phyloP scores from a whole-genome alignment of 1,140 invertebrate genomes.

The Papilio machaon region DNA sequence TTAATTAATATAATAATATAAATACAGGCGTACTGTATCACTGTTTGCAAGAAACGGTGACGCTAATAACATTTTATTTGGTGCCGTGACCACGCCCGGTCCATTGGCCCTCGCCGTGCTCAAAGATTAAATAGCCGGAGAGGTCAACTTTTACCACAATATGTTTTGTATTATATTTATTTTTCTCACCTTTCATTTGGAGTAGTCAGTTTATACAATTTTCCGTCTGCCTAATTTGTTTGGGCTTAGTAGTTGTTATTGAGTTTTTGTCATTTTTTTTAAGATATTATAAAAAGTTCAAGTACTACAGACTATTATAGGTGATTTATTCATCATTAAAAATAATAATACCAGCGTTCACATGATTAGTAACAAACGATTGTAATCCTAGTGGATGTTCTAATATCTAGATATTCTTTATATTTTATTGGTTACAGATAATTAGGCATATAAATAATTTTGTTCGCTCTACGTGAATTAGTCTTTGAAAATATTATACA shows the following conservation, averaged over 20 bases:
- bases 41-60: slow-evolving; percentile 57
- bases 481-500: slow-evolving; percentile 73
- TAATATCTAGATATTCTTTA: neutral
- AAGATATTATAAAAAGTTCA: neutral
- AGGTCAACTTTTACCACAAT: neutral
- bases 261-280: neutral
- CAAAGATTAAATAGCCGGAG: slow-evolving; percentile 52
- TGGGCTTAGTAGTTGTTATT: neutral
- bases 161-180: no score
- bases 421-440: neutral
- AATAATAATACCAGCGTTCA: neutral
- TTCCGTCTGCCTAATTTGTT: no score
- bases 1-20: slow-evolving; percentile 37
- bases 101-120: slow-evolving; percentile 58
- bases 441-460: neutral
- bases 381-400: neutral
- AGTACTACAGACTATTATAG: neutral
- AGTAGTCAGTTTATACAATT: no score
- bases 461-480: slow-evolving; percentile 38
- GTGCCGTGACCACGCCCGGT: slow-evolving; percentile 59
- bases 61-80: slow-evolving; percentile 72
- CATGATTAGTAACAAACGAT: neutral
- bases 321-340: neutral
- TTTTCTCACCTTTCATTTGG: no score
- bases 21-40: slow-evolving; percentile 31